Evolutionary conservation across 2,113 vertebrate species (phyloP), one percentile per base, ranked within the genome.

Genomic region (Crotalus viridis): DNA sequence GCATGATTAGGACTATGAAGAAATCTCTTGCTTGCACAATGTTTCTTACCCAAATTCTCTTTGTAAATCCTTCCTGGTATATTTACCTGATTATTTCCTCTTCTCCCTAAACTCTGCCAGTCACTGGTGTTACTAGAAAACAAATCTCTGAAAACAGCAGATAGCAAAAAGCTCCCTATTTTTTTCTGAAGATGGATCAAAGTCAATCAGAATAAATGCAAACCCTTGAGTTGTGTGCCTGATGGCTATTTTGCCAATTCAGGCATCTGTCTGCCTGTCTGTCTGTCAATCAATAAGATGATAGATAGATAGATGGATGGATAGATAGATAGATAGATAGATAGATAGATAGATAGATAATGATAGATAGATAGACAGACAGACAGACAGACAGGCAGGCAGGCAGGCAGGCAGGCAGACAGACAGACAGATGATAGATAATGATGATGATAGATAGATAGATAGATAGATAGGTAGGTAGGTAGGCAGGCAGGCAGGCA

Each of bases 101-200:
- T 1, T 69, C 46, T 87, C 89, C 22, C 22, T 69, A 69, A 93
- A 93, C 57, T 87, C 69, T 24, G 55, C 39, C 88, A 55, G 69
- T 61, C 5, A 54, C 28, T 19, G 88, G 26, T 85, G 85, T 85
- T 59, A 92, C 85, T 89, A 92, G 92, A 57, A 92, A 92, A 92
- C 69, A 92, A 92, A 92, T 89, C 92, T 89, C 92, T 4, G 33
- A 92, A 92, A 85, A 48, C 46, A 28, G 13, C 81, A 87, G 89
- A 93, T 93, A 56, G 89, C 89, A n/a, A 64, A 56, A 51, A 54
- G 19, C 56, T n/a, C 81, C 39, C 33, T 74, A 81, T 90, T 89
- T 93, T 56, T 22, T 74, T 48, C 85, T 57, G 61, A 52, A 56
- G 57, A 57, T 59, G 93, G 86, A 88, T 93, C 90, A 88, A 88